A percentile compares a stretch with the other conserved stretches of the same genome.
Conservation (phyloP, 2,888 invertebrate genomes). For the Phaonia tiefii region DNA sequence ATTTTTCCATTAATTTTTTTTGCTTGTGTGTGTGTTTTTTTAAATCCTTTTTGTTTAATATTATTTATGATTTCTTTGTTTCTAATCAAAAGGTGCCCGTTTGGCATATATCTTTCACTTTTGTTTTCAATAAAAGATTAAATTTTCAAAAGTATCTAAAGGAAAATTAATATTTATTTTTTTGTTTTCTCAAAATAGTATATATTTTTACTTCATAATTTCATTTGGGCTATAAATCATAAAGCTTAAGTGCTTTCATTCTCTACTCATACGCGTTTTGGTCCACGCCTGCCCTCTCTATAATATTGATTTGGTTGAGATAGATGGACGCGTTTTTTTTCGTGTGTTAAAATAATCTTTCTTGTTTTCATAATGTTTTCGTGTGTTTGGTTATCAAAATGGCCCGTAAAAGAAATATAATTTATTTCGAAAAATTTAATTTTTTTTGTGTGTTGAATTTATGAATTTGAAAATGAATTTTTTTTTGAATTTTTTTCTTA, state of each 20-base stretch:
- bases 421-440: constrained; percentile 36
- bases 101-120: not conserved
- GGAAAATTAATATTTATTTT: constrained; percentile 25
- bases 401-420: constrained; percentile 2
- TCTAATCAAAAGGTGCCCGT: constrained; percentile 14
- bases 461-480: not conserved
- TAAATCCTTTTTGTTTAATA: constrained; percentile 6
- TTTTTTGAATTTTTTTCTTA: not conserved
- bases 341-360: constrained; percentile 11
- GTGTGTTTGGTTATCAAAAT: not conserved
- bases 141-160: not conserved
- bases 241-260: constrained; percentile 35
- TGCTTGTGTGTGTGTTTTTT: constrained; percentile 10
- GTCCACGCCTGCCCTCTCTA: not conserved
- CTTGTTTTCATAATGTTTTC: constrained; percentile 19
- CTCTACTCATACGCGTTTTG: not conserved
- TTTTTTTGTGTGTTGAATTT: no score
- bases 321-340: not conserved
- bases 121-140: constrained; percentile 24
- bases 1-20: constrained; percentile 9
- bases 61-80: constrained; percentile 30
- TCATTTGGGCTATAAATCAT: constrained; percentile 31
- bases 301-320: constrained; percentile 17
- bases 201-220: constrained; percentile 37
- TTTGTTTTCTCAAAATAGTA: constrained; percentile 13